Evolutionary conservation across 2,797 vertebrate species (phyloP), one percentile per base, ranked within the genome.

Genomic region (Caiman crocodilus): DNA sequence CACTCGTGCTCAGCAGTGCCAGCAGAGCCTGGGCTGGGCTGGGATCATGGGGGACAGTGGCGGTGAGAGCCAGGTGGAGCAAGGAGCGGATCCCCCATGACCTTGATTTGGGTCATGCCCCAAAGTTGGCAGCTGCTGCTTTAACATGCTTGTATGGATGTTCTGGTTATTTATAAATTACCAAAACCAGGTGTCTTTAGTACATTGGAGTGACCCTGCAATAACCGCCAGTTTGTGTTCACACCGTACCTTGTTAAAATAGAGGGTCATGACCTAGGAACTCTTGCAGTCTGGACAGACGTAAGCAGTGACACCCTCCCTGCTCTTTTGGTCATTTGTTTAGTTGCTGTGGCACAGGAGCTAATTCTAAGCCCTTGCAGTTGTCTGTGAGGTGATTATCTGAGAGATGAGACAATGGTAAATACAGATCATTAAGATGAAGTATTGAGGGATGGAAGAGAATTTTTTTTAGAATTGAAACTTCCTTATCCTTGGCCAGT

Each of bases 271-370:
- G 6, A 69, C 75, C 14, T 87, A 82, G 57, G 63, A 0, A 2
- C 90, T 90, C 85, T 83, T 28, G 63, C n/a, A 69, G 9, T 74
- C 82, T 92, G 76, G 84, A 75, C 55, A 30, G 74, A 25, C 85
- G 81, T 71, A 26, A 30, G 12, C 14, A 1, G 65, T 6, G 63
- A 42, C 80, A 86, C 21, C 65, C 65, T 75, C 1, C 0, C 25
- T 76, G 60, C 79, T 10, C 42, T 69, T 89, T 73, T 76, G 85
- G 65, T 69, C 71, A 79, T 89, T 60, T 30, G n/a, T 79, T n/a
- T 78, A 1, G 50, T 50, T 75, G 21, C 79, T 81, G 35, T 90
- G 88, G 76, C 0, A 4, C 82, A 79, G 75, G 61, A 91, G 79
- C 86, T 88, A 79, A 85, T 77, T 5, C 82, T 87, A 2, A 0